Evolutionary conservation across 2,113 vertebrate species (phyloP), one percentile per base, ranked within the genome.

Genomic region (Mustela lutreola): DNA sequence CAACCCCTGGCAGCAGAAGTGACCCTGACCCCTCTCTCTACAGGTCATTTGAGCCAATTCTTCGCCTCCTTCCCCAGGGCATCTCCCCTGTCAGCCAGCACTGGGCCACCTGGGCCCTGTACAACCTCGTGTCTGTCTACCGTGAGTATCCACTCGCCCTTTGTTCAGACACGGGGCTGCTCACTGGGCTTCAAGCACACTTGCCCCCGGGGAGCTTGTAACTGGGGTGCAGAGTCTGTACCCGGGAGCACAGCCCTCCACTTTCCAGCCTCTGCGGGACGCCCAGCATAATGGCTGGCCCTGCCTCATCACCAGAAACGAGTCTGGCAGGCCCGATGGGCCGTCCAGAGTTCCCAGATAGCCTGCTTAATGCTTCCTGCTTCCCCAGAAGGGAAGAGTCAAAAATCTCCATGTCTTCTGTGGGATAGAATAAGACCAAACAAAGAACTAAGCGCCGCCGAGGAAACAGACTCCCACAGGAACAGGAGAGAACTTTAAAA

Each of bases 81-180:
- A 99, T 99, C 87, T 99, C 99, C 24, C 99, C 99, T 0, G 99
- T 99, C 97, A 99, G 99, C 97, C 99, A 99, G 98, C 99, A 99
- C 98, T 99, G 99, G 99, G 99, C 99, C 58, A 99, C 99, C 3
- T 99, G 99, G 99, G 99, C 99, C 5, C 99, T 99, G 39, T 99
- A 98, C 98, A 99, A 99, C 99, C 99, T 99, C 58, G 99, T 99
- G 78, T 99, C 99, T 33, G 99, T 99, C 97, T 99, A 99, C 98
- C 99, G 99, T 99, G 99, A 99, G 99, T 99, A 98, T 45, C 62
- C 33, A 0, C 82, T 70, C 0, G 0, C 21, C 91, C 50, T 24
- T 7, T 36, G 26, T 5, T 45, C 36, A 60, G 39, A n/a, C 26
- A 14, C 26, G 33, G 50, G 93, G 71, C n/a, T 18, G 5, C 39